phyloP scores from a whole-genome alignment of 2,797 vertebrate genomes.

The Sebastes umbrosus region DNA sequence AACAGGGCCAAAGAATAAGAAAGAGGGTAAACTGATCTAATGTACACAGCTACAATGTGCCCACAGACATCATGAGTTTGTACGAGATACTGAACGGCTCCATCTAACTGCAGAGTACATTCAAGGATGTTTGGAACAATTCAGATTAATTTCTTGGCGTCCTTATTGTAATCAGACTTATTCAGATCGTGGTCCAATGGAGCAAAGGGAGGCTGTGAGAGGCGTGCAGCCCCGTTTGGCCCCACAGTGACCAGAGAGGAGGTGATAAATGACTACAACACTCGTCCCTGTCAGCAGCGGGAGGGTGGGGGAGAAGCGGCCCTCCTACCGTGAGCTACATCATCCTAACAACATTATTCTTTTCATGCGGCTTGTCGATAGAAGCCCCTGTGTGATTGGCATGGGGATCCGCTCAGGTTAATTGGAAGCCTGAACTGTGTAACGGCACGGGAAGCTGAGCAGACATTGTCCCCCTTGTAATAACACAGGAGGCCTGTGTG shows the following conservation, averaged over 20 bases:
- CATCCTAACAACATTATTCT: conserved; percentile 88
- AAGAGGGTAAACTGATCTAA: neutral
- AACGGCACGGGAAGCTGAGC: conserved; percentile 84
- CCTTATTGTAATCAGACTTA: conserved; percentile 45
- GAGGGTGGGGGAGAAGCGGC: conserved; percentile 55
- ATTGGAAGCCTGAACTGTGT: conserved; percentile 90
- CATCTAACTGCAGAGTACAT: neutral
- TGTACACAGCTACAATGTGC: neutral
- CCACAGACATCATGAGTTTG: neutral
- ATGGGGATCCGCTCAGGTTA: conserved; percentile 87
- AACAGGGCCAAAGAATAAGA: neutral
- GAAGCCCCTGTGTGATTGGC: conserved; percentile 83
- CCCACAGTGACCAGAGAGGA: conserved; percentile 82
- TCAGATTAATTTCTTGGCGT: conserved; percentile 11
- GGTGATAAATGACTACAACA: conserved; percentile 89
- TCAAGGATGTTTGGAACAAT: neutral
- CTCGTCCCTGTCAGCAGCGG: conserved; percentile 83
- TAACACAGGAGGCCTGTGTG: conserved; percentile 82
- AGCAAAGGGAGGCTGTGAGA: conserved; percentile 76
- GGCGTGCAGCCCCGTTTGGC: conserved; percentile 63
- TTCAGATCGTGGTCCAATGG: conserved; percentile 61
- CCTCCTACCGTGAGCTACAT: conserved; percentile 82
- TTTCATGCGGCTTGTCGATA: conserved; percentile 86
- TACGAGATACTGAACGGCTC: neutral
- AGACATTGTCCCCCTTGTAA: conserved; percentile 83